Percentiles rank a stretch among this genome's conserved stretches.
Conservation (phyloP, 2,888 invertebrate genomes). For the Desoria tigrina region DNA sequence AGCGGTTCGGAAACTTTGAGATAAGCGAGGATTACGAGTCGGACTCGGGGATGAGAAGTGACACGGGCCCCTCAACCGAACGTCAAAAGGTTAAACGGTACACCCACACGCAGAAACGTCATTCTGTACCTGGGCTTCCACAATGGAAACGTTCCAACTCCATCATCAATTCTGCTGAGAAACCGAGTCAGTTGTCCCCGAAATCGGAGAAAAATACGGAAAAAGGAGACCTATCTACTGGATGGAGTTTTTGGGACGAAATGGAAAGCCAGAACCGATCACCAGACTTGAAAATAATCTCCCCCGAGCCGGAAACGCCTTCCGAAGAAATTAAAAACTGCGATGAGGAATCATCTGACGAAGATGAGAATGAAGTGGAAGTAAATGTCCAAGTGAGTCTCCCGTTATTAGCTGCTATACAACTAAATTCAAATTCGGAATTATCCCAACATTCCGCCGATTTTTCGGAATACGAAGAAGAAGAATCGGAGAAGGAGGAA, state of each 20-base stretch:
- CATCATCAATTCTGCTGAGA: background rate
- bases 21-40: constrained; percentile 49
- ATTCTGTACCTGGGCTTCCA: constrained; percentile 33
- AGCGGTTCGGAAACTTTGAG: constrained; percentile 47
- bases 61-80: constrained; percentile 11
- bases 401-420: background rate
- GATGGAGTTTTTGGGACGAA: constrained; percentile 45
- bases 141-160: background rate
- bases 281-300: constrained; percentile 13
- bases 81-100: constrained; percentile 30
- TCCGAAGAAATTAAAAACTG: too few relatives aligned
- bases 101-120: constrained; percentile 27
- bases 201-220: background rate
- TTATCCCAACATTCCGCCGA: background rate
- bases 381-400: background rate
- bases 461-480: background rate
- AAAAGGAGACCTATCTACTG: constrained; percentile 29
- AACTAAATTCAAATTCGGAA: background rate
- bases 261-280: constrained; percentile 16
- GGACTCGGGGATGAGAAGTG: constrained; percentile 41
- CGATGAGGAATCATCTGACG: background rate
- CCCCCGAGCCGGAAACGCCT: background rate
- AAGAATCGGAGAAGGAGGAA: constrained; percentile 19
- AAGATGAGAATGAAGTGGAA: constrained; percentile 24
- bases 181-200: background rate